These are phyloP conservation scores for Sakesphorus luctuosus DNA, from an alignment of 2,113 vertebrate species.

Conservation along the genomic window DNA sequence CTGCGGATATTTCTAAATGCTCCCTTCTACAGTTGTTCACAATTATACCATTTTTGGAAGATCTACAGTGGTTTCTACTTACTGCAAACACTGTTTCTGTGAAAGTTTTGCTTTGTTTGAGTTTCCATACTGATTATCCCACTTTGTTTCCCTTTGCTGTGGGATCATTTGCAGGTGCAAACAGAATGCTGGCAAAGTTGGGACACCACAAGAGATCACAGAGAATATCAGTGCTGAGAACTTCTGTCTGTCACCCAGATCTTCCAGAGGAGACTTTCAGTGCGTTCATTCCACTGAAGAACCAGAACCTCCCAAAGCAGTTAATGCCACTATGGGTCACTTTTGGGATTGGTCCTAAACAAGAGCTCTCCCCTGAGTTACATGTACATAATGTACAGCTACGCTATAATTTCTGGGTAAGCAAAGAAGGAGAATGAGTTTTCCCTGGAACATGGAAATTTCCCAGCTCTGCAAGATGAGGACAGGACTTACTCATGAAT, in stretches of 20 bases:
- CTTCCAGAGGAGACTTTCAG: not conserved
- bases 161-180: not conserved
- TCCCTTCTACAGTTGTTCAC: not conserved
- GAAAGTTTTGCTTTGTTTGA: not conserved
- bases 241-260: not conserved
- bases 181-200: not conserved
- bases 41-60: not conserved
- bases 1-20: not conserved
- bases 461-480: not conserved
- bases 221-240: not conserved
- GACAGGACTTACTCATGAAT: not conserved
- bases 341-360: not conserved
- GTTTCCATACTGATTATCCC: not conserved
- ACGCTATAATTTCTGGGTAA: not conserved
- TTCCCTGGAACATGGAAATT: conserved; percentile 19
- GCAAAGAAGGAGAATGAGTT: not conserved
- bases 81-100: not conserved
- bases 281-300: not conserved
- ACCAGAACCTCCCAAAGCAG: not conserved
- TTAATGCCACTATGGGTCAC: not conserved
- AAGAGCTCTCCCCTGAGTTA: not conserved
- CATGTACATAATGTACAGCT: not conserved
- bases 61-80: not conserved
- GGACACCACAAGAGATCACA: fast-evolving
- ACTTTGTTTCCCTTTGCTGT: not conserved